phyloP scores from a whole-genome alignment of 2,113 vertebrate genomes.

The Nothobranchius furzeri region DNA sequence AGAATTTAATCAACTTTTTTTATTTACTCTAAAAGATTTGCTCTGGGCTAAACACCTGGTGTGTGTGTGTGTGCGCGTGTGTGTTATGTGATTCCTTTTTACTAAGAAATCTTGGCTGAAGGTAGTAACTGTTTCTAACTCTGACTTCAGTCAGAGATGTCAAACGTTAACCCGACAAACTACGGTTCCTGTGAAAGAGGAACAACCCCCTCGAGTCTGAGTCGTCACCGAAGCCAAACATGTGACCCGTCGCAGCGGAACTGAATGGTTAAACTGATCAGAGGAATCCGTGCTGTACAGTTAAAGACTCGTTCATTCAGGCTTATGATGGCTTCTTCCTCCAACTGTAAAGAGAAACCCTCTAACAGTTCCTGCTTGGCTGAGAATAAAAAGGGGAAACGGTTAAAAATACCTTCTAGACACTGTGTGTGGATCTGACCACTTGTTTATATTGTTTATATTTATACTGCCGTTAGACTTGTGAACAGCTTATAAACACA shows the following conservation, averaged over 20 bases:
- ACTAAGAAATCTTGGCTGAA: too few species aligned
- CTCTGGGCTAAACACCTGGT: neutral
- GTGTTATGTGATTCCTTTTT: too few species aligned
- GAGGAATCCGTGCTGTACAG: neutral
- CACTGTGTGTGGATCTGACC: neutral
- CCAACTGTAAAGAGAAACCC: neutral
- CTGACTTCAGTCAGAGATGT: neutral
- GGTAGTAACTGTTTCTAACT: neutral
- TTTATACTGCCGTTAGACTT: too few species aligned
- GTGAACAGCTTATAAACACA: too few species aligned
- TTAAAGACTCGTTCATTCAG: neutral
- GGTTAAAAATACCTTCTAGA: neutral
- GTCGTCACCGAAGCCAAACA: neutral
- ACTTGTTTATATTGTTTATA: too few species aligned
- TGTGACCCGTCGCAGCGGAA: neutral
- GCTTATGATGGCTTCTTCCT: neutral
- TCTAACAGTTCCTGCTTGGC: neutral
- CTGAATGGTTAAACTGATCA: neutral
- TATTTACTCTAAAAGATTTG: neutral
- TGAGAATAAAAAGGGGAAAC: neutral
- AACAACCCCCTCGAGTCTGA: slow-evolving; percentile 3
- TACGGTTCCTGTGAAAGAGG: neutral
- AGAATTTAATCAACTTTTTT: neutral
- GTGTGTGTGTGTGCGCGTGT: neutral
- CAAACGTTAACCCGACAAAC: slow-evolving; percentile 8